Percentiles rank a stretch among this genome's conserved stretches.
These are phyloP conservation scores for Herminia tarsipennalis DNA, from an alignment of 2,888 invertebrate species.

Conservation along the genomic window DNA sequence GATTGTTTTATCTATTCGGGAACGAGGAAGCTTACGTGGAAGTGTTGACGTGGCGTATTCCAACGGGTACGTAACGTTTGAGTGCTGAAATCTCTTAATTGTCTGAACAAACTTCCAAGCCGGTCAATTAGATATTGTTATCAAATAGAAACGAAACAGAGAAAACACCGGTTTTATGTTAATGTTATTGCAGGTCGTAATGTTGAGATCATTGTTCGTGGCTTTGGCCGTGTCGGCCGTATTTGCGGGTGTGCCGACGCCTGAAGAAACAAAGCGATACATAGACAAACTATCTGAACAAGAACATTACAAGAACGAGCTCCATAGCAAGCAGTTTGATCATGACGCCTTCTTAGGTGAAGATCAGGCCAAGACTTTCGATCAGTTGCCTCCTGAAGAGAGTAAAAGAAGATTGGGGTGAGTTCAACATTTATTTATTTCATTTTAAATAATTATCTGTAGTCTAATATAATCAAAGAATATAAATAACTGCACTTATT, in stretches of 20 bases:
- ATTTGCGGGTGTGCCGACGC: constrained; percentile 88
- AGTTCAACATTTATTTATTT: constrained; percentile 21
- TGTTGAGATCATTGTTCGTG: constrained; percentile 70
- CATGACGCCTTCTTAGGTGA: constrained; percentile 99
- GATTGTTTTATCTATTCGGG: constrained; percentile 58
- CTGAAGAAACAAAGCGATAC: constrained; percentile 88
- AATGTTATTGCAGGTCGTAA: constrained; percentile 51
- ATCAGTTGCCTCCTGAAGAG: constrained; percentile 97
- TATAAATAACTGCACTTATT: no score
- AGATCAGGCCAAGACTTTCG: constrained; percentile 96
- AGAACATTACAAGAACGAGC: constrained; percentile 92
- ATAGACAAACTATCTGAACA: constrained; percentile 90
- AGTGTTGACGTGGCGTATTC: constrained; percentile 71
- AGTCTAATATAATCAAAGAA: no score
- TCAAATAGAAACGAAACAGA: background rate
- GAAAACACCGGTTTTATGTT: constrained; percentile 2
- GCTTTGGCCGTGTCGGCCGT: constrained; percentile 71
- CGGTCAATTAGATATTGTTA: background rate
- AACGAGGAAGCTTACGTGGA: constrained; percentile 70
- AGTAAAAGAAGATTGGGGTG: constrained; percentile 95
- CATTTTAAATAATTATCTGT: no score
- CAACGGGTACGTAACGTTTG: constrained; percentile 22
- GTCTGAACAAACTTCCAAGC: background rate
- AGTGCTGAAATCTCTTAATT: constrained; percentile 3
- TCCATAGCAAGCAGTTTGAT: constrained; percentile 96